Evolutionary conservation across 1,140 invertebrate genomes (phyloP), one percentile per base, ranked within the genome.

Genomic region (Drosophila tropicalis): DNA sequence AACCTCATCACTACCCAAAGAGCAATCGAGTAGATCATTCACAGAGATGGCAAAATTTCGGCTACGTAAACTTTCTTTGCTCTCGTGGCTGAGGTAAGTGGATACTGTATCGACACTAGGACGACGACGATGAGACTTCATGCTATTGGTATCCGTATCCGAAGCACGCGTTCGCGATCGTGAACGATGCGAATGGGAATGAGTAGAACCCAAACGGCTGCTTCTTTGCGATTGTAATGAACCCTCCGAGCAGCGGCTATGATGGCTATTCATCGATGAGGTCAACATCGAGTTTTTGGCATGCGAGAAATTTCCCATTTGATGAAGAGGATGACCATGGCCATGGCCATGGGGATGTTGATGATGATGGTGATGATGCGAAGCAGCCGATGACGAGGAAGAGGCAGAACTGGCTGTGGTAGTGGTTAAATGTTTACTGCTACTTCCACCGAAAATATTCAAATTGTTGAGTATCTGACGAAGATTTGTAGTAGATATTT

Each of bases 51-150:
- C 81, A 79, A 92, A 92, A 58, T 92, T 90, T 7, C 90, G 81
- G 62, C 91, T 90, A 62, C 91, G 85, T 41, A 92, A 68, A 62
- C 94, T 95, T 63, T 95, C 94, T 84, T 95, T 94, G 93, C 96
- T 96, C 91, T 97, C 96, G 81, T 97, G 96, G 90, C 96, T 97
- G 63, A 97, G 94, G 93, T 97, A 97, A 0, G 96, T 98, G 63
- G 96, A 97, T 19, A 97, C 96, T 19, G 96, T 97, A 92, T 97
- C 96, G 17, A 97, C 95, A 91, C 96, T 97, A 22, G 96, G 96
- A 47, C 96, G 93, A 25, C 96, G 92, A 9, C 96, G 93, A 60
- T 95, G 94, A 79, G 95, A 95, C 91, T 95, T 95, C 72, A 95
- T 95, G 84, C 95, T 95, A 71, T 95, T 95, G 51, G 95, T 94